Percentiles rank a stretch among this genome's conserved stretches.
phyloP scores from a whole-genome alignment of 2,888 invertebrate species.

The Heteromurus nitidus region DNA sequence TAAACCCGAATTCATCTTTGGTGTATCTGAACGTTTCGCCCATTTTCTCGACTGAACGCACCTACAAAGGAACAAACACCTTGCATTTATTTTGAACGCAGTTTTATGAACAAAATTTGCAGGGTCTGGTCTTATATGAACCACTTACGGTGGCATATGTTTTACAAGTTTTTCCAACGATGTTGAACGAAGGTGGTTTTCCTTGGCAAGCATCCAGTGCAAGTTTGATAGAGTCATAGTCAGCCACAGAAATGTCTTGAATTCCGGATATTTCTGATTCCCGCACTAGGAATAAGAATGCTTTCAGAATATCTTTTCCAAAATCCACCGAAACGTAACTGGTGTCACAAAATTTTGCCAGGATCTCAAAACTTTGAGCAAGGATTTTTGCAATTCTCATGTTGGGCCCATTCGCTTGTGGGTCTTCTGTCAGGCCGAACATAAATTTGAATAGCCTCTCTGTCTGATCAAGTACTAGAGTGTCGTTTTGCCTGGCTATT shows the following conservation, averaged over 20 bases:
- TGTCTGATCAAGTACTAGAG: conserved; percentile 58
- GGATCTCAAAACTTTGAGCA: conserved; percentile 55
- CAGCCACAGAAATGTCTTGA: conserved; percentile 58
- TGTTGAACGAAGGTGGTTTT: conserved; percentile 22
- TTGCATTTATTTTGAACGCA: no score
- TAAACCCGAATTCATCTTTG: conserved; percentile 50
- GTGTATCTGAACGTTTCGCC: conserved; percentile 10
- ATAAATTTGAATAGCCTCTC: conserved; percentile 64
- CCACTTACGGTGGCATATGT: conserved; percentile 51
- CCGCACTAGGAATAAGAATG: conserved; percentile 65
- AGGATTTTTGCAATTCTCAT: conserved; percentile 54
- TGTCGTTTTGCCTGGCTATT: conserved; percentile 11
- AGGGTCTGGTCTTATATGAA: neutral
- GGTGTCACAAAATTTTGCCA: conserved; percentile 42
- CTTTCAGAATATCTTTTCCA: conserved; percentile 47
- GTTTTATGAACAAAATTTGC: no score
- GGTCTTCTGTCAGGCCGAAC: conserved; percentile 50
- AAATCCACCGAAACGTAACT: conserved; percentile 61
- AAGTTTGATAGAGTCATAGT: conserved; percentile 46
- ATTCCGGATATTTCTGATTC: conserved; percentile 57
- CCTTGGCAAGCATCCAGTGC: conserved; percentile 60
- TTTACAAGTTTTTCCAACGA: conserved; percentile 49
- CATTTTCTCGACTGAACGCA: conserved; percentile 32
- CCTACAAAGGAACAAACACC: no score
- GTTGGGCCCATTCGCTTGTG: conserved; percentile 7